Base-by-base conservation (phyloP, 1,140 invertebrate genomes). In the Psilanteris sp. region DNA sequence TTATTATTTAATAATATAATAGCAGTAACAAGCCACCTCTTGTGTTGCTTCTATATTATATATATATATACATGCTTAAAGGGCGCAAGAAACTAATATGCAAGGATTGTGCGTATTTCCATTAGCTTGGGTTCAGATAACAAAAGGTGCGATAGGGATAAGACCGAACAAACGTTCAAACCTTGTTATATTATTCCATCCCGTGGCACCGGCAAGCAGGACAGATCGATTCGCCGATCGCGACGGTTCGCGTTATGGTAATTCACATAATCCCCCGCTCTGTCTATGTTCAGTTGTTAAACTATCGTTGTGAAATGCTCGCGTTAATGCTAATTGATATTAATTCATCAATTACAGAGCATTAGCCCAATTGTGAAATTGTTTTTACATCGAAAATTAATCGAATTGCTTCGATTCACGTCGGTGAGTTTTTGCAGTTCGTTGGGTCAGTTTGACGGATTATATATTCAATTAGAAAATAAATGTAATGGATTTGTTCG, bases 1-100 rank as follows among this genome's bases (percentile, higher is more conserved):
- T 57, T 27, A 34, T 44, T 57, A 57, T n/a, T n/a, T n/a, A n/a
- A n/a, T n/a, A n/a, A n/a, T n/a, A 44, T 57, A 36, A 59, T 59
- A 24, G 31, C 22, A 37, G 22, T 4, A 26, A 10, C n/a, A n/a
- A 8, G 26, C 20, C 13, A 26, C 31, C 27, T 52, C 48, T 14
- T 55, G 15, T 27, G 20, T 8, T 29, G 15, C 50, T 24, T 8
- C 24, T 9, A 11, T 22, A n/a, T 7, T 13, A 7, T 10, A 6
- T 8, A n/a, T 10, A 27, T 31, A 7, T 52, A 13, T 41, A 8
- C 7, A 44, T 34, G 34, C 44, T 57, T 57, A 57, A 32, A 32
- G 27, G 2, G 37, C 14, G 8, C 27, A 44, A 44, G 54, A 10
- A 55, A 41, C 37, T 43, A 41, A 41, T 43, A 55, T 41, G 36